These are phyloP conservation scores for Anniella stebbinsi DNA, from an alignment of 2,797 vertebrate genomes.

Conservation along the genomic window DNA sequence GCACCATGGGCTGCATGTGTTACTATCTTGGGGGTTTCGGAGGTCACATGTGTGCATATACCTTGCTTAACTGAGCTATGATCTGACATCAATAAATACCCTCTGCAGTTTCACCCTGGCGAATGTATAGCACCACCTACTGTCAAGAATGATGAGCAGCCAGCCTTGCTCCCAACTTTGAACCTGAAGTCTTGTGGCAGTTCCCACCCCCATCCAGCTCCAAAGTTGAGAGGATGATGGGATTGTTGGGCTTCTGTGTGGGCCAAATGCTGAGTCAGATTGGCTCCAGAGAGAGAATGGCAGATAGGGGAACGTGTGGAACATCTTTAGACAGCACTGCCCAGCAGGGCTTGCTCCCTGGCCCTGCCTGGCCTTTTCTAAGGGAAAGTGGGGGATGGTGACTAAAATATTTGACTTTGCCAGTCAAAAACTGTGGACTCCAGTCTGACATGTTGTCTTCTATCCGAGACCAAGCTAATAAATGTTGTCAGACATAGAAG, in stretches of 20 bases:
- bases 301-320: not conserved
- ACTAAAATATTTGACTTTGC: not conserved
- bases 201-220: not conserved
- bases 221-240: not conserved
- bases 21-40: no score
- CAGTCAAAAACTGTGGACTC: not conserved
- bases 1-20: no score
- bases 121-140: not conserved
- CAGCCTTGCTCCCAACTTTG: not conserved
- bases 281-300: not conserved
- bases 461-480: not conserved
- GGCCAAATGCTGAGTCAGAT: not conserved
- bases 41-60: no score
- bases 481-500: not conserved
- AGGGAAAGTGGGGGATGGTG: no score
- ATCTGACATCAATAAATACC: not conserved
- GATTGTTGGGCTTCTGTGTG: not conserved
- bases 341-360: not conserved
- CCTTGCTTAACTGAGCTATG: not conserved
- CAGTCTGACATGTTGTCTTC: not conserved
- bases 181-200: not conserved
- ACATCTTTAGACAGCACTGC: not conserved
- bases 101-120: not conserved
- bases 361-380: not conserved
- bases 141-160: not conserved